Evolutionary conservation across 2,797 vertebrate species (phyloP).

Genomic region (Dermochelys coriacea): DNA sequence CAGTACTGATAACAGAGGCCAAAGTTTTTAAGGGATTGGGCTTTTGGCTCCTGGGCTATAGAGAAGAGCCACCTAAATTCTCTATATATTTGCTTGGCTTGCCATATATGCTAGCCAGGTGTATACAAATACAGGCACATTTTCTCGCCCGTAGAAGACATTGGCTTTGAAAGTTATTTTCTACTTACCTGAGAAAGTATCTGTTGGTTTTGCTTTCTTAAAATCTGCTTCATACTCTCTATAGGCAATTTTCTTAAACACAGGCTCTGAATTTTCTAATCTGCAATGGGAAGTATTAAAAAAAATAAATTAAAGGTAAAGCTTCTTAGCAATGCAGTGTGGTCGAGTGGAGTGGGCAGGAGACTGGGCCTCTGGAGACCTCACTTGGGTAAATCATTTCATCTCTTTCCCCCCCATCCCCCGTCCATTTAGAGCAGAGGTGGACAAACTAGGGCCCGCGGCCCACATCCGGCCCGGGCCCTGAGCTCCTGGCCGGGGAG

Average conservation of each 20-base stretch:
- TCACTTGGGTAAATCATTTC: not conserved
- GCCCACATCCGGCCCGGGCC: too few relatives aligned
- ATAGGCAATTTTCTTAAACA: conserved; percentile 94
- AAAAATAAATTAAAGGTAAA: not conserved
- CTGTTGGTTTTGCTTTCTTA: conserved; percentile 85
- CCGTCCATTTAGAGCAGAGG: not conserved
- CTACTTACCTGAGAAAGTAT: conserved; percentile 88
- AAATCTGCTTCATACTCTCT: conserved; percentile 93
- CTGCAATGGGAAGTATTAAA: conserved; percentile 69
- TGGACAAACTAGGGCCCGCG: too few relatives aligned
- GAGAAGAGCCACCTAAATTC: not conserved
- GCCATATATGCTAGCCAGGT: not conserved
- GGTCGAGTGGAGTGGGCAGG: not conserved
- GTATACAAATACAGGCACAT: not conserved
- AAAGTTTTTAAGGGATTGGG: not conserved
- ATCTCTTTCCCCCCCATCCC: not conserved
- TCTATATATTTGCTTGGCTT: not conserved
- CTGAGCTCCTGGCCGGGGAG: too few relatives aligned
- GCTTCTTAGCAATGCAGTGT: not conserved
- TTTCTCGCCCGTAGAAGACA: not conserved
- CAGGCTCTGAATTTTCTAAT: conserved; percentile 61
- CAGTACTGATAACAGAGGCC: not conserved
- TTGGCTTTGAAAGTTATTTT: not conserved
- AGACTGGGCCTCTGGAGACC: not conserved
- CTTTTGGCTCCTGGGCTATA: rapidly evolving